Conservation (phyloP, 1,140 invertebrate species). For the Portunus trituberculatus region DNA sequence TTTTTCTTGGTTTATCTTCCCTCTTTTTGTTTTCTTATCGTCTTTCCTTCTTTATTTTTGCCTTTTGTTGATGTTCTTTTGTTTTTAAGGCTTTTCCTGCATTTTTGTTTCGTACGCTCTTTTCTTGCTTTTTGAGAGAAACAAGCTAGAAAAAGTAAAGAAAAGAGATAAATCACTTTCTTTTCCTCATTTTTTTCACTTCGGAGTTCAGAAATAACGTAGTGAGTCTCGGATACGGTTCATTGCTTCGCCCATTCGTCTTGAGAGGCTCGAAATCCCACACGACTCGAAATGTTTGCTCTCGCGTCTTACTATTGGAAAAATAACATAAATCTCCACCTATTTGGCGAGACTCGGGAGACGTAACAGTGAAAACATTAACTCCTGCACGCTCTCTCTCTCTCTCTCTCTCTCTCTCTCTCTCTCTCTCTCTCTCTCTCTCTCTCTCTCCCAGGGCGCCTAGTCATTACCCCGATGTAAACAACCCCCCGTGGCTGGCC, state of each 20-base stretch:
- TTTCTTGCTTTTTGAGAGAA: too few relatives aligned
- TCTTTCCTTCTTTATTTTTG: too few relatives aligned
- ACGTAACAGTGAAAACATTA: not conserved
- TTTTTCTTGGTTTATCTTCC: too few relatives aligned
- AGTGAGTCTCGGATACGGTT: not conserved
- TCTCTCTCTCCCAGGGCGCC: slow-evolving; percentile 44
- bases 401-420: slow-evolving; percentile 41
- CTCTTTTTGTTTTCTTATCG: too few relatives aligned
- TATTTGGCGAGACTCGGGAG: not conserved
- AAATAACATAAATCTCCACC: slow-evolving; percentile 14
- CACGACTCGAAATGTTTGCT: not conserved
- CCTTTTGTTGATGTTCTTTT: too few relatives aligned
- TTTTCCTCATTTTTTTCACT: too few relatives aligned
- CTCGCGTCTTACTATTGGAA: not conserved
- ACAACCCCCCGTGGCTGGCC: not conserved
- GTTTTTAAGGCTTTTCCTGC: too few relatives aligned
- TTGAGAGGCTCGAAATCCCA: not conserved
- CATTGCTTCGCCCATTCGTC: not conserved
- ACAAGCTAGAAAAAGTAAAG: too few relatives aligned
- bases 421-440: slow-evolving; percentile 63
- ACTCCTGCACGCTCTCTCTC: slow-evolving; percentile 35
- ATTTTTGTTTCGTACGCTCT: too few relatives aligned
- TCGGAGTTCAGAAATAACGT: too few relatives aligned
- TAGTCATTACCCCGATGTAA: not conserved
- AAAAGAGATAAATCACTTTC: too few relatives aligned